Conservation (phyloP, 2,888 invertebrate genomes). For the Lithophane semibrunnea region DNA sequence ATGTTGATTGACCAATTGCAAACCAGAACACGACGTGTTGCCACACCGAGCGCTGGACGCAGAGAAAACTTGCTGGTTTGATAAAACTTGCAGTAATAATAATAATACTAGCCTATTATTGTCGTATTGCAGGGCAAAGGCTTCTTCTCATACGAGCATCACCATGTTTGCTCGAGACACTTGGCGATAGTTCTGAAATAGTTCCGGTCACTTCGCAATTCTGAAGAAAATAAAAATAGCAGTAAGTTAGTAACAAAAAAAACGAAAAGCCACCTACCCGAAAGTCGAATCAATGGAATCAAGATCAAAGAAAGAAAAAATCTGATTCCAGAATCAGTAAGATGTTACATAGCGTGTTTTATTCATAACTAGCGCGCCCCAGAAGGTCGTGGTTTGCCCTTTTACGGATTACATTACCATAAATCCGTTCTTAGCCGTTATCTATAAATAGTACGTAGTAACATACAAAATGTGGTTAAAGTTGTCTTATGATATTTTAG, state of each 20-base stretch:
- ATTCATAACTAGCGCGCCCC: slow-evolving; percentile 60
- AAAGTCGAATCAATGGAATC: slow-evolving; percentile 26
- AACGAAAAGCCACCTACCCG: background rate
- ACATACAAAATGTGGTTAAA: slow-evolving; percentile 53
- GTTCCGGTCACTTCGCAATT: background rate
- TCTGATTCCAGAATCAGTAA: slow-evolving; percentile 33
- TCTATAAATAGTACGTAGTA: slow-evolving; percentile 61
- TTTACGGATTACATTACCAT: slow-evolving; percentile 67
- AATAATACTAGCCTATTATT: background rate
- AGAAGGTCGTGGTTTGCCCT: slow-evolving; percentile 60
- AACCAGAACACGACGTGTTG: too few species aligned
- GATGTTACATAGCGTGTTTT: slow-evolving; percentile 54
- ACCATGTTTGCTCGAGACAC: background rate
- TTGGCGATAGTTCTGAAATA: background rate
- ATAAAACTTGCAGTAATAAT: background rate
- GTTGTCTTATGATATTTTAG: slow-evolving; percentile 14
- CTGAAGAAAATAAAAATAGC: background rate
- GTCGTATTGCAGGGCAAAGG: too few species aligned
- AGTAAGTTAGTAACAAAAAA: background rate
- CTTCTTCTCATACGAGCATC: too few species aligned
- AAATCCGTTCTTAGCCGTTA: slow-evolving; percentile 64
- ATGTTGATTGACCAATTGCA: too few species aligned
- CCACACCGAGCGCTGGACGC: too few species aligned
- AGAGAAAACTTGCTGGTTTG: background rate
- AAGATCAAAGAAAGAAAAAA: slow-evolving; percentile 42